Conservation (phyloP, 2,797 vertebrate genomes). For the Capromys pilorides region DNA sequence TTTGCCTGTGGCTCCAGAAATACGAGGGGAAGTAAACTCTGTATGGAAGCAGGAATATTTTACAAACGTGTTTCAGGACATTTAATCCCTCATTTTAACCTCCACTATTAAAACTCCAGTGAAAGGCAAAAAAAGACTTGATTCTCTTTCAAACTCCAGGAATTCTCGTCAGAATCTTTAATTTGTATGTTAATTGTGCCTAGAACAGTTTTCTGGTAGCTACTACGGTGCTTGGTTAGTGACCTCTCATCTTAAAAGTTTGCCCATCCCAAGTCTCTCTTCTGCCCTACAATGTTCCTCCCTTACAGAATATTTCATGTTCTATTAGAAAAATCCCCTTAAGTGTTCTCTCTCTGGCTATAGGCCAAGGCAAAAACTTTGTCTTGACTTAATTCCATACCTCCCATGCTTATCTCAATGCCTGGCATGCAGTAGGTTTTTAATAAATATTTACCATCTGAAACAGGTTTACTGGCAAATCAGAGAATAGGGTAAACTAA, state of each 20-base stretch:
- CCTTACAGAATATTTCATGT: not conserved
- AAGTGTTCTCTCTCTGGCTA: not conserved
- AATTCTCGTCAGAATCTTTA: not conserved
- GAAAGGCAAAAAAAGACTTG: not conserved
- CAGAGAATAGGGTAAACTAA: conserved; percentile 12
- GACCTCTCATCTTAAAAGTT: not conserved
- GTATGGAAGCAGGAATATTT: not conserved
- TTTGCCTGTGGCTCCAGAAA: not conserved
- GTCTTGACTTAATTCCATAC: conserved; percentile 25
- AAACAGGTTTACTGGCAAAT: conserved; percentile 6
- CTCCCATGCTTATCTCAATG: not conserved
- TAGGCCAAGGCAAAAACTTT: not conserved
- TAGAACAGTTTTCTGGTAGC: not conserved
- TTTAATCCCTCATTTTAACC: not conserved
- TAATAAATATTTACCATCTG: not conserved
- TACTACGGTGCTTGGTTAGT: not conserved
- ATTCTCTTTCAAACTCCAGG: not conserved
- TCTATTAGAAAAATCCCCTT: conserved; percentile 11
- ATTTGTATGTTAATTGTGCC: not conserved
- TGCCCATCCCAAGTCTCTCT: not conserved
- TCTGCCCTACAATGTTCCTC: not conserved
- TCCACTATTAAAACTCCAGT: not conserved
- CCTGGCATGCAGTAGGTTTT: not conserved
- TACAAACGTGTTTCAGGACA: conserved; percentile 16
- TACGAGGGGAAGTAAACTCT: not conserved